Evolutionary conservation across 2,888 invertebrate genomes (phyloP).

Genomic region (Lypha dubia): DNA sequence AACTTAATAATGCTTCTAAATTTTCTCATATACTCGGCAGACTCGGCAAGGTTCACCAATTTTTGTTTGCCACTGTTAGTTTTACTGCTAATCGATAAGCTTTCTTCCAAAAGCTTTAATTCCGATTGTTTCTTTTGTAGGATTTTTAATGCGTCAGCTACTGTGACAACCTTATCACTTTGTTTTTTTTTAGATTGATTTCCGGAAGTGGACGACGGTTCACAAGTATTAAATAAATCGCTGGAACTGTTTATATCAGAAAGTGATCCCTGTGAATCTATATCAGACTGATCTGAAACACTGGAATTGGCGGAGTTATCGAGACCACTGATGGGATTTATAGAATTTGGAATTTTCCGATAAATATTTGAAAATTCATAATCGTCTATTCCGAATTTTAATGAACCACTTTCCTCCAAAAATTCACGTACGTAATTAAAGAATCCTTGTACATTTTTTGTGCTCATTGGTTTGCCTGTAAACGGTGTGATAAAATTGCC

Average conservation of each 20-base stretch:
- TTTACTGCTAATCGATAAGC: constrained; percentile 75
- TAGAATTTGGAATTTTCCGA: constrained; percentile 75
- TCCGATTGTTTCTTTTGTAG: constrained; percentile 77
- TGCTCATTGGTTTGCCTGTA: constrained; percentile 77
- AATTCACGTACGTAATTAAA: constrained; percentile 77
- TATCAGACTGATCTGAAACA: constrained; percentile 79
- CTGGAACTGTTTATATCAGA: too few relatives aligned
- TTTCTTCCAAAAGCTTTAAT: constrained; percentile 75
- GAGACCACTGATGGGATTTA: constrained; percentile 75
- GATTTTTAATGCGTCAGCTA: constrained; percentile 76
- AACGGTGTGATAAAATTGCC: constrained; percentile 80
- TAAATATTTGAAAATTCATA: constrained; percentile 79
- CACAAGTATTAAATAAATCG: too few relatives aligned
- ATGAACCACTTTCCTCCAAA: constrained; percentile 27
- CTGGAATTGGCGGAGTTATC: constrained; percentile 72
- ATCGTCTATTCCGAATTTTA: constrained; percentile 80
- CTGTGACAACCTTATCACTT: constrained; percentile 69
- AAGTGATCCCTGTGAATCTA: constrained; percentile 76
- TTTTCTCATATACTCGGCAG: constrained; percentile 76
- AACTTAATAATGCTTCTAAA: constrained; percentile 75
- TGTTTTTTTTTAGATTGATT: too few relatives aligned
- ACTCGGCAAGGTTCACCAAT: neutral
- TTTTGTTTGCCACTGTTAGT: neutral
- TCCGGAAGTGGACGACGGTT: constrained; percentile 76
- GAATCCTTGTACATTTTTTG: constrained; percentile 76